Evolutionary conservation across 2,113 vertebrate species (phyloP), one percentile per base, ranked within the genome.

Genomic region (Tichodroma muraria): DNA sequence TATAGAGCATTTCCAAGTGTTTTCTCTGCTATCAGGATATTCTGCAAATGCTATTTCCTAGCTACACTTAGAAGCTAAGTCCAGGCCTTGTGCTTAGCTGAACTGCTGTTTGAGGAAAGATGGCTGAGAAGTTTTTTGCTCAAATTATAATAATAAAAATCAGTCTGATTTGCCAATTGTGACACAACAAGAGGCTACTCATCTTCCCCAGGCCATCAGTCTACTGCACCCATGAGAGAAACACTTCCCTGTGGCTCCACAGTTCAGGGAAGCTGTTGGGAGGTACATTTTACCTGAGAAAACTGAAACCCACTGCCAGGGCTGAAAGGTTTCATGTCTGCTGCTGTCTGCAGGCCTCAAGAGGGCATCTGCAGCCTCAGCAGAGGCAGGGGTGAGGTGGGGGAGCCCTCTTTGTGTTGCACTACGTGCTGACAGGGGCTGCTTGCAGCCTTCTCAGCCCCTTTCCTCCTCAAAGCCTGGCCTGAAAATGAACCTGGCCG

Each of bases 61-160:
- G 93, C 84, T 96, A 61, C 80, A 44, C 63, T 94, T 95, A 95
- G 94, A 44, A 91, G 95, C 95, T 90, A 93, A 97, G 94, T 82
- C 78, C 92, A 95, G 80, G 69, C 85, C 73, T 91, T 72, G 93
- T 88, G 92, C 93, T 94, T 95, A 94, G 94, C 92, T 82, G 59
- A 92, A 81, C 95, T 96, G 94, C 94, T 96, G 93, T 96, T 93
- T 77, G 92, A 92, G 94, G 88, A 95, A 88, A 85, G 93, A 82
- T 90, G 95, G 92, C 92, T 92, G 92, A 96, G 89, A 80, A 80
- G 83, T 59, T 90, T 93, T 88, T 95, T 83, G 73, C 80, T 94
- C 88, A 31, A 84, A 50, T 90, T 30, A 72, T 24, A 27, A 78
- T 57, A 95, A 96, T 95, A 96, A 96, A 97, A 89, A 76, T 84